Evolutionary conservation across 2,113 vertebrate genomes (phyloP), one percentile per base, ranked within the genome.

Genomic region (Meriones unguiculatus): DNA sequence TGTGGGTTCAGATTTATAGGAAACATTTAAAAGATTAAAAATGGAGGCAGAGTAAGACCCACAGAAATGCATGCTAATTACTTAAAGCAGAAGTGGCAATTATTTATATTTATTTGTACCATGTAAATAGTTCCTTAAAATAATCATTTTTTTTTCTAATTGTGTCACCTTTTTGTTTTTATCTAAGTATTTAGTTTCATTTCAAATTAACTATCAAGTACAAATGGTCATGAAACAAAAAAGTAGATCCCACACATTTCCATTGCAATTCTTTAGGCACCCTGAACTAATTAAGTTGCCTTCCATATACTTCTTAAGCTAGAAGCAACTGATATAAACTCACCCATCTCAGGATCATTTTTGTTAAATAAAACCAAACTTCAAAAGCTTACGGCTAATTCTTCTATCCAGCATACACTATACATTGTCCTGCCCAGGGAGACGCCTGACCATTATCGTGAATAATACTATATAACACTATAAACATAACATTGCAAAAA

Each of bases 101-200:
- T 24, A 30, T 32, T 85, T 65, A 57, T 24, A 35, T 32, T 52
- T 35, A 50, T 28, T 52, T 93, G 12, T 28, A 46, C 78, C 54
- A 72, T 80, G 7, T 64, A 90, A 87, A 77, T 57, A 72, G 25
- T n/a, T 93, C 1, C 62, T 90, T 81, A 22, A 93, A 97, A 89
- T 70, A 4, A 13, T 14, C 3, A 57, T 13, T 73, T 50, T 82
- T 50, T 82, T 46, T 30, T 25, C 41, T 15, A 81, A 89, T 52
- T 89, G 18, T 87, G 12, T 22, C 69, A 59, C 80, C 5, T 46
- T 15, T 25, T 92, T 70, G 0, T 38, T 80, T 80, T 84, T 32
- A 80, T 30, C 20, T 87, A 90, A 89, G 77, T 6, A 25, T 88
- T 85, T 88, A 35, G 32, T 92, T 2, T 81, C 81, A 15, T 95